Conservation (phyloP, 2,888 invertebrate genomes). For the Eupithecia pulchellata region DNA sequence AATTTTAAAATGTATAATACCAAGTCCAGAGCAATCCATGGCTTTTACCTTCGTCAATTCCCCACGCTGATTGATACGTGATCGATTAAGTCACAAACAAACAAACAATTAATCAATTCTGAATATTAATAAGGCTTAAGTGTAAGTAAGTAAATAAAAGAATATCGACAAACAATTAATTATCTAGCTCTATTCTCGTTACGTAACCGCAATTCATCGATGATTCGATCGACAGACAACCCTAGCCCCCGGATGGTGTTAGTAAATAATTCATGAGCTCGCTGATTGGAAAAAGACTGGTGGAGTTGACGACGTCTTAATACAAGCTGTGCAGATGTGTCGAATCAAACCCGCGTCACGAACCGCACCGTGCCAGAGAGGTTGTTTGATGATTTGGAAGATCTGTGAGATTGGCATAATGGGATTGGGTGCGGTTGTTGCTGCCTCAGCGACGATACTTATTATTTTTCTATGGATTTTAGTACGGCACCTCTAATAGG, state of each 20-base stretch:
- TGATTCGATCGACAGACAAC: slow-evolving; percentile 20
- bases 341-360: slow-evolving; percentile 38
- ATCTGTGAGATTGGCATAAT: not conserved
- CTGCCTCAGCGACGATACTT: too few relatives aligned
- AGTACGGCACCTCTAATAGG: too few relatives aligned
- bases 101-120: too few relatives aligned
- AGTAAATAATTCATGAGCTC: slow-evolving; percentile 48
- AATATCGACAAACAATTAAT: not conserved
- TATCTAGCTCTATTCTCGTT: not conserved
- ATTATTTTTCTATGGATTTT: too few relatives aligned
- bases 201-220: slow-evolving; percentile 22
- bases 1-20: too few relatives aligned
- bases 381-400: not conserved
- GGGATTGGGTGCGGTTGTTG: too few relatives aligned
- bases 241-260: slow-evolving; percentile 38
- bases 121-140: not conserved
- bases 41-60: too few relatives aligned
- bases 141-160: not conserved
- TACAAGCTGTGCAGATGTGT: slow-evolving; percentile 41
- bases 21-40: too few relatives aligned
- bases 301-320: slow-evolving; percentile 47
- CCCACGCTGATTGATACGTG: not conserved
- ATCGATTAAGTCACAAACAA: too few relatives aligned
- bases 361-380: not conserved
- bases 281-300: slow-evolving; percentile 49